Conservation (phyloP, 2,888 invertebrate genomes). For the Nephrotoma appendiculata region DNA sequence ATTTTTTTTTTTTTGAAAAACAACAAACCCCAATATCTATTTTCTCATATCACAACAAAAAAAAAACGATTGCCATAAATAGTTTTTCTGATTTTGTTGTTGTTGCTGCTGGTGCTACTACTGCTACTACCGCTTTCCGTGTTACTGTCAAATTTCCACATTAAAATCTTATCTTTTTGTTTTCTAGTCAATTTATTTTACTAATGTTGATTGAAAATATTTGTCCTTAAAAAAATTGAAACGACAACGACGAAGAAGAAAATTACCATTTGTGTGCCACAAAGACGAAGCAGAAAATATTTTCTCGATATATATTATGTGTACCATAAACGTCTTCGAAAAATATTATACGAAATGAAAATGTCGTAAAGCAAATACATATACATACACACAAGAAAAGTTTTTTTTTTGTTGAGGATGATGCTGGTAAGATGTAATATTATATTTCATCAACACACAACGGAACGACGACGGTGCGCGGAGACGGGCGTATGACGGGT, state of each 20-base stretch:
- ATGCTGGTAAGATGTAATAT: neutral
- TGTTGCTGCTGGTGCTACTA: neutral
- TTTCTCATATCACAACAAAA: neutral
- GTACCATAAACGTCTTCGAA: neutral
- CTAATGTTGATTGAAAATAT: neutral
- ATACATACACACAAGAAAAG: neutral
- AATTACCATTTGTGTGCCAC: neutral
- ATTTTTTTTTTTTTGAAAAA: neutral
- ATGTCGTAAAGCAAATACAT: neutral
- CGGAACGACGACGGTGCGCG: neutral
- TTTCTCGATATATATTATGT: neutral
- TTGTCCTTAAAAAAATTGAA: neutral
- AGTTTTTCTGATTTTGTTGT: neutral
- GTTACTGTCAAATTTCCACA: neutral
- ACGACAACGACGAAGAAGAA: neutral
- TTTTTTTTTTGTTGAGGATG: neutral
- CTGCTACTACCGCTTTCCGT: neutral
- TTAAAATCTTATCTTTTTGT: neutral
- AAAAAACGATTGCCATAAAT: neutral
- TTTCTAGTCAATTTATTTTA: neutral
- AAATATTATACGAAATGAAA: neutral
- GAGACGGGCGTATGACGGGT: neutral
- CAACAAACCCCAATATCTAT: neutral
- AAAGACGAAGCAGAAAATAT: neutral
- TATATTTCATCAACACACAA: neutral